phyloP scores from a whole-genome alignment of 1,140 invertebrate species.

The Drosophila sproati region DNA sequence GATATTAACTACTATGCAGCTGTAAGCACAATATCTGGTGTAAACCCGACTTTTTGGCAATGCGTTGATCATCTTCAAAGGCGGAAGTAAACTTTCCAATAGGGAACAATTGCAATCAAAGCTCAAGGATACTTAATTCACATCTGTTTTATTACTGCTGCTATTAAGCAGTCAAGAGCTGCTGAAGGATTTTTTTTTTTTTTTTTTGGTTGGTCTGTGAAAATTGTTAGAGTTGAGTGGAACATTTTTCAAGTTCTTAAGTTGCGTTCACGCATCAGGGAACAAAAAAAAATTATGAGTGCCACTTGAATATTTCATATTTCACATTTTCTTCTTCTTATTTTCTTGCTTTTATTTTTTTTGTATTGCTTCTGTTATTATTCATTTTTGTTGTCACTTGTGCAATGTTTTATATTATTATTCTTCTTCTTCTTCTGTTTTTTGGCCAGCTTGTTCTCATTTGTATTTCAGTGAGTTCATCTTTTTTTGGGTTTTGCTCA shows the following conservation, averaged over 20 bases:
- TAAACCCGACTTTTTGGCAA: too few relatives aligned
- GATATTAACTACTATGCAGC: too few relatives aligned
- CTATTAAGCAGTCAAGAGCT: conserved; percentile 2
- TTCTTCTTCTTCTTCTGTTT: conserved; percentile 13
- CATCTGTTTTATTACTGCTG: background rate
- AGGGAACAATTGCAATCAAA: conserved; percentile 15
- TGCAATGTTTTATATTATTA: conserved; percentile 21
- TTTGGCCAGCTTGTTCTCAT: conserved; percentile 1
- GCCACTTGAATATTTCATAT: conserved; percentile 62
- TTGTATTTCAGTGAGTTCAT: conserved; percentile 24
- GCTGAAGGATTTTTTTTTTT: background rate
- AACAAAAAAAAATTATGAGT: conserved; percentile 67
- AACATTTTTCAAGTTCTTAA: conserved; percentile 43
- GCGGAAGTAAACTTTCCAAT: background rate
- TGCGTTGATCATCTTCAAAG: background rate
- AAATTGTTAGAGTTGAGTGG: conserved; percentile 8
- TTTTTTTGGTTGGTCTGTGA: background rate
- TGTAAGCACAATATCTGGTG: too few relatives aligned
- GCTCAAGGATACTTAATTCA: conserved; percentile 22
- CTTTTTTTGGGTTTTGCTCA: conserved; percentile 37
- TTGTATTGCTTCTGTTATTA: background rate
- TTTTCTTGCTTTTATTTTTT: conserved; percentile 28
- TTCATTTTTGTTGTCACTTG: conserved; percentile 68
- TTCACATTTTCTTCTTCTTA: conserved; percentile 31
- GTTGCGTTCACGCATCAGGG: conserved; percentile 53